Conservation (phyloP, 2,888 invertebrate genomes). For the Erannis defoliaria region DNA sequence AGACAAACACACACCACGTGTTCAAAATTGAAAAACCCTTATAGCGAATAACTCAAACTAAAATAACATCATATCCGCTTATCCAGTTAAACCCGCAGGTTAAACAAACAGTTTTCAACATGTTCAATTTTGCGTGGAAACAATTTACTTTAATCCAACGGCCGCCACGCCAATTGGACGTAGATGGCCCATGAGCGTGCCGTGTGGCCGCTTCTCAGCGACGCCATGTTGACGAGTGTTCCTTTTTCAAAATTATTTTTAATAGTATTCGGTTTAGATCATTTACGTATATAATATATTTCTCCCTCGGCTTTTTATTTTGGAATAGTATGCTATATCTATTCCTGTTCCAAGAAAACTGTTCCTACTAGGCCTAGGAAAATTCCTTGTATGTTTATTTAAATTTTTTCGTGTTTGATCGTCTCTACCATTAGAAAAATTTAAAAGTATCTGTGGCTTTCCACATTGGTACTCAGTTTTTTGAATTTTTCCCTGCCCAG, state of each 20-base stretch:
- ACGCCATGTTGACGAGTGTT: conserved; percentile 59
- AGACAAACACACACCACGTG: background rate
- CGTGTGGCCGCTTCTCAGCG: conserved; percentile 79
- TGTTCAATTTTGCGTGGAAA: conserved; percentile 41
- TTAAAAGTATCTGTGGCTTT: no score
- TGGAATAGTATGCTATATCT: no score
- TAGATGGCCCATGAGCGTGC: conserved; percentile 78
- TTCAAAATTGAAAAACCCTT: background rate
- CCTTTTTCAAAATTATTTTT: conserved; percentile 62
- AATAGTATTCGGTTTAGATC: conserved; percentile 1
- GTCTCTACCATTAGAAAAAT: no score
- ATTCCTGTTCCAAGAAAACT: no score
- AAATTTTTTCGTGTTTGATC: no score
- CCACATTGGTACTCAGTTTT: no score
- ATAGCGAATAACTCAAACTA: background rate
- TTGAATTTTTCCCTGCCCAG: no score
- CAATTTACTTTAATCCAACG: conserved; percentile 70
- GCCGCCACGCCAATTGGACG: conserved; percentile 79
- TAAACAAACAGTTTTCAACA: conserved; percentile 36
- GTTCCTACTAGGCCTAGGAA: no score
- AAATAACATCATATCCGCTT: conserved; percentile 25
- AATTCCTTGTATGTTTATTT: no score
- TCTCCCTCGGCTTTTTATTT: no score
- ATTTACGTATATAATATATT: no score
- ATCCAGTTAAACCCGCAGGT: conserved; percentile 26